Percentiles rank a stretch among this genome's conserved stretches.
These are phyloP conservation scores for Tromatobia lineatoria DNA, from an alignment of 2,888 invertebrate species.

Conservation along the genomic window DNA sequence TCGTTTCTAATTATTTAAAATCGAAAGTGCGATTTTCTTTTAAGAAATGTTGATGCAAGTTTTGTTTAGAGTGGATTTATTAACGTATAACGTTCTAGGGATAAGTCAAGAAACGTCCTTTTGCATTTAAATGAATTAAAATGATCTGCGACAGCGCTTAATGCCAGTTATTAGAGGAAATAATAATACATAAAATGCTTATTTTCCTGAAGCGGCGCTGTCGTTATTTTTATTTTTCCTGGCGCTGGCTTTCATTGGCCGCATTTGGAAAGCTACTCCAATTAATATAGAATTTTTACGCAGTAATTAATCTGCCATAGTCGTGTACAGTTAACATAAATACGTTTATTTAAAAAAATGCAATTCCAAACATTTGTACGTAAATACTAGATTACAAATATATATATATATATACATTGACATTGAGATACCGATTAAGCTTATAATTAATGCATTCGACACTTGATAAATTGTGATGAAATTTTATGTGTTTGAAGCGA, in stretches of 20 bases:
- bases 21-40: not conserved
- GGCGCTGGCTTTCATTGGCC: too few relatives aligned
- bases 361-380: slow-evolving; percentile 35
- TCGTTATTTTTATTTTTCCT: not conserved
- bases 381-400: slow-evolving; percentile 22
- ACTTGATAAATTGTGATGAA: not conserved
- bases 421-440: slow-evolving; percentile 6
- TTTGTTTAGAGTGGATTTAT: too few relatives aligned
- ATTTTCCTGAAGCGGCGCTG: not conserved
- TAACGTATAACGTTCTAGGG: not conserved
- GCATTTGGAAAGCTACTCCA: not conserved
- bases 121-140: not conserved
- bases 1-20: too few relatives aligned
- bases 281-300: slow-evolving; percentile 16
- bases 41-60: too few relatives aligned
- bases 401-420: slow-evolving; percentile 22
- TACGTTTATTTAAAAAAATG: slow-evolving; percentile 11
- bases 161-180: too few relatives aligned
- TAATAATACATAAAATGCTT: not conserved
- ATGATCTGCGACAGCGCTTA: not conserved
- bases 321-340: slow-evolving; percentile 60
- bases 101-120: slow-evolving; percentile 2
- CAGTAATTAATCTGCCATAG: slow-evolving; percentile 38
- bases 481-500: slow-evolving; percentile 65
- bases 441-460: not conserved